A percentile compares a stretch with the other conserved stretches of the same genome.
Evolutionary conservation across 2,113 vertebrate genomes (phyloP).

Genomic region (Leptobrachium leishanense): DNA sequence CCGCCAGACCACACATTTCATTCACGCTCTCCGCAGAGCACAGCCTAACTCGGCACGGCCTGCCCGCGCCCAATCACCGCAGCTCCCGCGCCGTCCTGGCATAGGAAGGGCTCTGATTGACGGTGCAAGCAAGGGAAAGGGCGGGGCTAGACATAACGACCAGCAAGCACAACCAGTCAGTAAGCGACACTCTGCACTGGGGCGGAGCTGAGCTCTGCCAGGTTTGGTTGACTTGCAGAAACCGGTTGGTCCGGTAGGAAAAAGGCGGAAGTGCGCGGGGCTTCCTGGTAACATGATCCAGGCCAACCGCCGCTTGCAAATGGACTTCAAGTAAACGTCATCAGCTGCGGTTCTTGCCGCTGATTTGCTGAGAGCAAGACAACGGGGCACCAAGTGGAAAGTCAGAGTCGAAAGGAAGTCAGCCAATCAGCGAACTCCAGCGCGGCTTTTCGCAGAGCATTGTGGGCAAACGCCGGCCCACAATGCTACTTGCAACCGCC

Average conservation of each 20-base stretch:
- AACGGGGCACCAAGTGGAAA: neutral
- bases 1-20: conserved; percentile 41
- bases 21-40: conserved; percentile 34
- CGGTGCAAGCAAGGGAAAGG: neutral
- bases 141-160: neutral
- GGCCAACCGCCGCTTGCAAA: neutral
- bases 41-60: conserved; percentile 16
- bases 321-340: neutral
- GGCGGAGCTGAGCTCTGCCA: neutral
- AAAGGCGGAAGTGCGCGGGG: conserved; percentile 27
- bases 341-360: neutral
- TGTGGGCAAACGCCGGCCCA: conserved; percentile 39
- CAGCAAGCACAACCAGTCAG: neutral
- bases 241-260: conserved; percentile 34
- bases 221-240: conserved; percentile 38
- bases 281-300: neutral
- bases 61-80: conserved; percentile 5
- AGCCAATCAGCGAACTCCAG: conserved; percentile 60
- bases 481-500: conserved; percentile 6
- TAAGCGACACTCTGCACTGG: neutral
- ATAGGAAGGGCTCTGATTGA: neutral
- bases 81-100: neutral
- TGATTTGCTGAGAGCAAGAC: rapidly evolving
- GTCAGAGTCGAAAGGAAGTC: conserved; percentile 1
- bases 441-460: conserved; percentile 56